Evolutionary conservation across 1,140 invertebrate genomes (phyloP).

Genomic region (Magallana angulata): DNA sequence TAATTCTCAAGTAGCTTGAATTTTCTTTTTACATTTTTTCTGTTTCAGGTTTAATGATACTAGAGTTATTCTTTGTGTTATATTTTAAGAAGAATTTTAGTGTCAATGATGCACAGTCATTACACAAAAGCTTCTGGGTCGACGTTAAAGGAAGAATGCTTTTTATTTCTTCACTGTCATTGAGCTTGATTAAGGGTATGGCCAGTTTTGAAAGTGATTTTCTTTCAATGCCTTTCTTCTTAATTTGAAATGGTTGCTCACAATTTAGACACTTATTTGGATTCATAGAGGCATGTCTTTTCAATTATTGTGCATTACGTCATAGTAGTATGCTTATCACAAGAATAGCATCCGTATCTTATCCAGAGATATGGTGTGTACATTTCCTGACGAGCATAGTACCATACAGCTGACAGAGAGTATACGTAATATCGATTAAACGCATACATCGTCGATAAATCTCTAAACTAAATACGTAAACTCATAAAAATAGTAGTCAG

Average conservation of each 20-base stretch:
- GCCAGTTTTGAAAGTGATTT: not conserved
- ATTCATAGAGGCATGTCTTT: not conserved
- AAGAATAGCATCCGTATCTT: not conserved
- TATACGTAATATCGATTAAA: not conserved
- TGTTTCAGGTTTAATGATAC: not conserved
- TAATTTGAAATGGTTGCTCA: not conserved
- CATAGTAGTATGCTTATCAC: not conserved
- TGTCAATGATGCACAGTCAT: constrained; percentile 3
- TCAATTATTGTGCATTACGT: constrained; percentile 1
- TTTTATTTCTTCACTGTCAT: not conserved
- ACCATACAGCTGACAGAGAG: not conserved
- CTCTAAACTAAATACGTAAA: not conserved
- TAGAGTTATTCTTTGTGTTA: not conserved
- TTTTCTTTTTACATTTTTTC: not conserved
- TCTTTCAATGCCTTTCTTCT: not conserved
- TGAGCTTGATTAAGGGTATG: constrained; percentile 2
- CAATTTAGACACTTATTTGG: too few species aligned
- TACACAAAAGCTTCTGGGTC: not conserved
- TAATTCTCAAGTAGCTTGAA: not conserved
- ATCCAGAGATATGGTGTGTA: not conserved
- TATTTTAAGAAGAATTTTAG: not conserved
- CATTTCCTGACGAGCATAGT: not conserved
- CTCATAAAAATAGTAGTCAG: not conserved
- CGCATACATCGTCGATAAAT: not conserved
- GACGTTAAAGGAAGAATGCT: not conserved